Conservation (phyloP, 2,888 invertebrate species). For the Phymatocera aterrima region DNA sequence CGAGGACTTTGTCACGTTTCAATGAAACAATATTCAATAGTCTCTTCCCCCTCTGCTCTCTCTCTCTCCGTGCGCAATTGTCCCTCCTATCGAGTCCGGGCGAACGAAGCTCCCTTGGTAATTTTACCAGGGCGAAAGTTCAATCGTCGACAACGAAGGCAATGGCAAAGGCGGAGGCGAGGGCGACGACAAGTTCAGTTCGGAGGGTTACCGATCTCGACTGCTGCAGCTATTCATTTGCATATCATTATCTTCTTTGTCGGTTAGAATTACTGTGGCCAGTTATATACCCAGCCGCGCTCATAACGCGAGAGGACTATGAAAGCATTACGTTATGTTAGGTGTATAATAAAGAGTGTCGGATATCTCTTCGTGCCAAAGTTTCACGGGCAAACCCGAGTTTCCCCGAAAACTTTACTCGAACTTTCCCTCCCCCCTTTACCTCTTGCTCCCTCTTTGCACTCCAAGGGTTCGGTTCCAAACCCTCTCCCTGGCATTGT, state of each 20-base stretch:
- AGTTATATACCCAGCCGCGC: constrained; percentile 29
- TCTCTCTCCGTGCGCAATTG: background rate
- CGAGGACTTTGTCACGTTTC: background rate
- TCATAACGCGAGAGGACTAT: constrained; percentile 1
- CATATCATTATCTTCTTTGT: constrained; percentile 36
- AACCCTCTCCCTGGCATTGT: too few species aligned
- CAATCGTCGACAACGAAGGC: constrained; percentile 16
- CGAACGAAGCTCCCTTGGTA: background rate
- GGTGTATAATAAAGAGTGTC: constrained; percentile 34
- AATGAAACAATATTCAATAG: background rate
- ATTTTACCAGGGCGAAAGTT: constrained; percentile 2
- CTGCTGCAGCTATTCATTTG: constrained; percentile 37
- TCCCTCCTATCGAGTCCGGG: background rate
- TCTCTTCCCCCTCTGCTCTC: background rate
- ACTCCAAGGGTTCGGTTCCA: too few species aligned
- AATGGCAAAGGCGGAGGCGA: background rate
- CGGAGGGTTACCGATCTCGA: background rate
- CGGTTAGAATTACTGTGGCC: constrained; percentile 7
- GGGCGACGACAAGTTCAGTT: background rate
- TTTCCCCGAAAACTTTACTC: too few species aligned
- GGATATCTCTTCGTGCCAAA: background rate
- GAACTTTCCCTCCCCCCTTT: too few species aligned
- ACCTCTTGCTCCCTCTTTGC: too few species aligned
- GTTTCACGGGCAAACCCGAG: too few species aligned
- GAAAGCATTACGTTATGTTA: too few species aligned